These are phyloP conservation scores for Microchirus variegatus DNA, from an alignment of 2,797 vertebrate species.

Conservation along the genomic window DNA sequence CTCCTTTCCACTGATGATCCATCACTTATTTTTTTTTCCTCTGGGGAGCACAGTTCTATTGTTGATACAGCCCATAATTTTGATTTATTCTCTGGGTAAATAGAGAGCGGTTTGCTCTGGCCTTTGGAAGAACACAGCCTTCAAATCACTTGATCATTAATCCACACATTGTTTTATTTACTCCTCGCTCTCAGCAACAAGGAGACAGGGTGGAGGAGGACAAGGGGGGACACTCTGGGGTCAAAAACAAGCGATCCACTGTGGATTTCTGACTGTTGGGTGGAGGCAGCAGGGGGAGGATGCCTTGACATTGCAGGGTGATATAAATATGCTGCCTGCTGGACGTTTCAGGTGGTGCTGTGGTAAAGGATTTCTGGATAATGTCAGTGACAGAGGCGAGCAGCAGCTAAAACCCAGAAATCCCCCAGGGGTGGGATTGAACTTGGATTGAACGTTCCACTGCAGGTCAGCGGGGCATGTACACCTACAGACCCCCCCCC, in stretches of 20 bases:
- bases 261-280: constrained; percentile 52
- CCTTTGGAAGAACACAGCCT: constrained; percentile 68
- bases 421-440: constrained; percentile 58
- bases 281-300: constrained; percentile 46
- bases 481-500: constrained; percentile 35
- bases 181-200: constrained; percentile 74
- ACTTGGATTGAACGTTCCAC: constrained; percentile 59
- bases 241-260: constrained; percentile 74
- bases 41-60: constrained; percentile 60
- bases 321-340: constrained; percentile 66
- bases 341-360: constrained; percentile 57
- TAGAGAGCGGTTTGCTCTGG: constrained; percentile 68
- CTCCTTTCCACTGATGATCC: constrained; percentile 64
- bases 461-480: constrained; percentile 57
- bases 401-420: constrained; percentile 40
- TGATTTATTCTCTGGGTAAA: constrained; percentile 80
- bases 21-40: constrained; percentile 46
- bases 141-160: constrained; percentile 82
- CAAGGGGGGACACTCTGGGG: constrained; percentile 54
- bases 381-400: constrained; percentile 59
- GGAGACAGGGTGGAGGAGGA: constrained; percentile 68
- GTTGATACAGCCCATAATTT: constrained; percentile 81
- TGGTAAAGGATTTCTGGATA: constrained; percentile 65
- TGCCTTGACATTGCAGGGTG: constrained; percentile 54
- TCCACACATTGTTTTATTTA: constrained; percentile 85